A percentile compares a stretch with the other conserved stretches of the same genome.
phyloP scores from a whole-genome alignment of 2,888 invertebrate species.

The Sepioteuthis lessoniana region DNA sequence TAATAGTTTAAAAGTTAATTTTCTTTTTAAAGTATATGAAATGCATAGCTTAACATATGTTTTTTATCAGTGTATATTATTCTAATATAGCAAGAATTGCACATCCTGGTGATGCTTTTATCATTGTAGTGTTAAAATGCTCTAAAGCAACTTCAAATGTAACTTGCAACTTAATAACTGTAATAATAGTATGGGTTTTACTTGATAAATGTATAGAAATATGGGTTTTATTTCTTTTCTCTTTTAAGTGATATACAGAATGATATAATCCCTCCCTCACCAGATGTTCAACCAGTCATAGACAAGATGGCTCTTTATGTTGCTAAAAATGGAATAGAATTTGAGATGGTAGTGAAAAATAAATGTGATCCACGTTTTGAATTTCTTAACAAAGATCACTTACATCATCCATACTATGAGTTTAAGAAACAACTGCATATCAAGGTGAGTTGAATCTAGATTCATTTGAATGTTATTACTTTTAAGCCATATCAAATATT shows the following conservation, averaged over 20 bases:
- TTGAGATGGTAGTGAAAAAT: slow-evolving; percentile 81
- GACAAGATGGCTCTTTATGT: slow-evolving; percentile 98
- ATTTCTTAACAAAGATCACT: slow-evolving; percentile 86
- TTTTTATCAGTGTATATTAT: no score
- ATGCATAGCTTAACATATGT: no score
- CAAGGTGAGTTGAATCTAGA: slow-evolving; percentile 58
- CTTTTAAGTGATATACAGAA: slow-evolving; percentile 39
- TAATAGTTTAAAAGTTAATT: no score
- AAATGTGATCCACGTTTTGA: slow-evolving; percentile 86
- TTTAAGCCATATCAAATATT: no score
- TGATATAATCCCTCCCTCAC: slow-evolving; percentile 80
- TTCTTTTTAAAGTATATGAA: no score
- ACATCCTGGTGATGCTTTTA: no score
- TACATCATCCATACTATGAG: slow-evolving; percentile 88
- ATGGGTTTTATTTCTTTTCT: not conserved
- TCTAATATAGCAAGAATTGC: no score
- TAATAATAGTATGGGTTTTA: no score
- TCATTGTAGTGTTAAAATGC: no score
- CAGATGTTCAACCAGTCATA: slow-evolving; percentile 88
- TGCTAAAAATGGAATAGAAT: slow-evolving; percentile 93
- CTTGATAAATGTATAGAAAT: not conserved
- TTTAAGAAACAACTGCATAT: slow-evolving; percentile 78
- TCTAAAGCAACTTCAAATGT: no score
- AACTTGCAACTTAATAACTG: no score
- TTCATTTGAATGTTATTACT: not conserved